Base-by-base conservation (phyloP, 2,888 invertebrate genomes). In the Craniophora ligustri region DNA sequence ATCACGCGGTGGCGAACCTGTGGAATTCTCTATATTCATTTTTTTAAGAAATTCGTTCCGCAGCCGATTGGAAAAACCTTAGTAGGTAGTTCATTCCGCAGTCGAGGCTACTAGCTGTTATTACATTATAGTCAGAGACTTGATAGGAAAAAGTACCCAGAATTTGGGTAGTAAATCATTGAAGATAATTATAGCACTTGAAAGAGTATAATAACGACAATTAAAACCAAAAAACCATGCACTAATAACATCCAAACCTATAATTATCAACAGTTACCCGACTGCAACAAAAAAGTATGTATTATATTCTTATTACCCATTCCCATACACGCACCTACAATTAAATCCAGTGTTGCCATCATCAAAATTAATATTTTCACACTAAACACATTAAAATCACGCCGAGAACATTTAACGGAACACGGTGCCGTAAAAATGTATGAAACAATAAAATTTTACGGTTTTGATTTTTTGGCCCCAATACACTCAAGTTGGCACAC, bases 361-460 rank as follows among this genome's bases (percentile, higher is more conserved):
- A 18, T 39, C 28, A 13, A 41, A 70, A 60, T 67, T 63, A 34
- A 71, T 64, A 42, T 41, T 49, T 63, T 67, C 67, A 66, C 54
- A 47, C 59, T 32, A 49, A 63, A 44, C 28, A 32, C 30, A 32
- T 47, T 36, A 16, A 23, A 23, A 67, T 32, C 40, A 39, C 1
- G 30, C 39, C 6, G 0, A 28, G 15, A 36, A 38, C 21, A n/a
- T 14, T 23, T 55, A 69, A 41, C 60, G 59, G 23, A 13, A 40
- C 34, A 5, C 8, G 38, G 41, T 45, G 57, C 42, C 21, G 75
- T 74, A 57, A 57, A 26, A 63, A 55, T 34, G 36, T 44, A 50
- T 45, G 35, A 34, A 58, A 60, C 55, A 57, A 56, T 59, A 41
- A 47, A 71, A 73, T 75, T 73, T 63, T 56, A 76, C 61, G 78